phyloP scores from a whole-genome alignment of 1,140 invertebrate genomes.

The Bicyclus anynana region DNA sequence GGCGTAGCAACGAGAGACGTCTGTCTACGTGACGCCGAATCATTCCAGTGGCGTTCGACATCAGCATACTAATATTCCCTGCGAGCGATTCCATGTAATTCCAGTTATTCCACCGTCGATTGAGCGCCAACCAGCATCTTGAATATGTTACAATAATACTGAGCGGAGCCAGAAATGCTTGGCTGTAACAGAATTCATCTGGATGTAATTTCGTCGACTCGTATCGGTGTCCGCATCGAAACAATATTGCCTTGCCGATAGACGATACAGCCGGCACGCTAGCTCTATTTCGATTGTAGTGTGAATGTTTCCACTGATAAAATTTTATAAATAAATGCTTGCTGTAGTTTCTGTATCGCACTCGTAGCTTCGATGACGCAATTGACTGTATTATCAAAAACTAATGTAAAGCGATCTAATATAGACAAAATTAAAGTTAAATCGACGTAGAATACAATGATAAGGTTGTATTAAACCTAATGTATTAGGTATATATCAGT shows the following conservation, averaged over 20 bases:
- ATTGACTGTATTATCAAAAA: too few species aligned
- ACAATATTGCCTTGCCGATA: conserved; percentile 29
- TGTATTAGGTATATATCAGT: too few species aligned
- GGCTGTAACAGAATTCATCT: conserved; percentile 35
- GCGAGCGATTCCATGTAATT: conserved; percentile 67
- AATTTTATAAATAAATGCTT: conserved; percentile 5
- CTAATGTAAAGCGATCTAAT: too few species aligned
- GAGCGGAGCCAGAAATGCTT: conserved; percentile 37
- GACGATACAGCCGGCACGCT: conserved; percentile 24
- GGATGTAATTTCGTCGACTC: conserved; percentile 17
- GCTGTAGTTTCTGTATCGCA: background rate
- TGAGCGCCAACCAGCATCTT: conserved; percentile 63
- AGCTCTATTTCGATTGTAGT: conserved; percentile 13
- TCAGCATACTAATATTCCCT: conserved; percentile 68
- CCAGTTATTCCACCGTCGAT: conserved; percentile 55
- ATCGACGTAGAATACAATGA: too few species aligned
- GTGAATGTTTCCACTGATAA: conserved; percentile 10
- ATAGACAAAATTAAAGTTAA: too few species aligned
- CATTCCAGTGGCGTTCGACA: conserved; percentile 64
- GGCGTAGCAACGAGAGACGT: conserved; percentile 47
- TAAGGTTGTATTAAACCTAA: too few species aligned
- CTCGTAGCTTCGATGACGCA: too few species aligned
- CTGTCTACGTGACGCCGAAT: conserved; percentile 56
- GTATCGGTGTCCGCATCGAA: conserved; percentile 23
- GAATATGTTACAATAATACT: conserved; percentile 62